Evolutionary conservation across 2,797 vertebrate genomes (phyloP), one percentile per base, ranked within the genome.

Genomic region (Chrysocyon brachyurus): DNA sequence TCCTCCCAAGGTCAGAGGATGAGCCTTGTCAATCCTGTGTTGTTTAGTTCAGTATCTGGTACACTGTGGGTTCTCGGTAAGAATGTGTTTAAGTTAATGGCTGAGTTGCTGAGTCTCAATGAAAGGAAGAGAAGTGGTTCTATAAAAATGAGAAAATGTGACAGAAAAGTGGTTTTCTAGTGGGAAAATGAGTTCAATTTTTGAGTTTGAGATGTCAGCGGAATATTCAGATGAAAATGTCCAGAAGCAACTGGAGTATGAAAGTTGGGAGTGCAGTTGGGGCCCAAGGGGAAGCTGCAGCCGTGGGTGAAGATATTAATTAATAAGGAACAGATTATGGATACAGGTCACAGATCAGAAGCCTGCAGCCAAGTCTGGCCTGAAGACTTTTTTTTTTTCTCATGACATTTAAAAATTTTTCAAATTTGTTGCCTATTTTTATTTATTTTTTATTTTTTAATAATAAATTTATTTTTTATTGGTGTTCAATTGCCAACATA

Each of bases 111-210:
- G 46, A 90, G 57, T 90, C 56, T 24, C 83, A 49, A 4, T 61
- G 61, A 92, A 90, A 33, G 31, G 68, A 68, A 81, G 36, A 70
- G 28, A 85, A n/a, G 15, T 49, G 40, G 4, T 81, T 96, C 54
- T 56, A 5, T 79, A 87, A 22, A 87, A 16, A 28, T 90, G 56
- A 87, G 40, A 52, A 75, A 57, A 26, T 90, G 59, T 59, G 68
- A 96, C 78, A 79, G 72, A 91, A 73, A 94, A 57, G 54, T 49
- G n/a, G 33, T 81, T 82, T 90, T 88, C 56, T 57, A 7, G 16
- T 40, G 28, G 75, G n/a, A 64, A 79, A 92, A 90, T 28, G 68
- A 77, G 12, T 59, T 95, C 63, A 75, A 0, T 54, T 75, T 75
- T 94, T 78, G 22, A 59, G 63, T 82, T 64, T 94, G 90, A 59